Conservation (phyloP, 2,888 invertebrate genomes). For the Microctonus brassicae region DNA sequence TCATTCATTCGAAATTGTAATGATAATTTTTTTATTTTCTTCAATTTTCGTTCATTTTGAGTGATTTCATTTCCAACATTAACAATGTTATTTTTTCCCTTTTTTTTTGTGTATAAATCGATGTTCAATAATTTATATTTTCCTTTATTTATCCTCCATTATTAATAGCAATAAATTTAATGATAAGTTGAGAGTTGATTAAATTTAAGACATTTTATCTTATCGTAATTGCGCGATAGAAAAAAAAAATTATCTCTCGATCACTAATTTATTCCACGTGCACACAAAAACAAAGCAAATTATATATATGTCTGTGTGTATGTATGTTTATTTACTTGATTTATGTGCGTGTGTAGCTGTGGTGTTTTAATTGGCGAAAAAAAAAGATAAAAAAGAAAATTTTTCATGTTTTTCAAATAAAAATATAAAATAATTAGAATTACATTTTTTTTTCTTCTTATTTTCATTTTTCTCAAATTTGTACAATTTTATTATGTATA, state of each 20-base stretch:
- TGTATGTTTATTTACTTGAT: neutral
- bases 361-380: neutral
- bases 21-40: neutral
- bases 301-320: neutral
- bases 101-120: neutral
- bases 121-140: neutral
- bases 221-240: constrained; percentile 38
- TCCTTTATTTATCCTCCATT: constrained; percentile 7
- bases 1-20: neutral
- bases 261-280: constrained; percentile 11
- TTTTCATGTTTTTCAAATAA: neutral
- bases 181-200: neutral
- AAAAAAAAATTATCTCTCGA: constrained; percentile 40
- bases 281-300: constrained; percentile 13
- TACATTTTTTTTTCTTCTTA: too few species aligned
- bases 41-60: too few species aligned
- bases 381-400: neutral
- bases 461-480: neutral
- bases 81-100: neutral
- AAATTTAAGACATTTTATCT: constrained; percentile 30
- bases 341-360: neutral
- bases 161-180: neutral
- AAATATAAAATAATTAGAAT: neutral
- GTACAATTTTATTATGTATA: neutral
- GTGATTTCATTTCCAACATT: neutral